Conservation (phyloP, 2,113 vertebrate genomes). For the Corydoras maculifer region DNA sequence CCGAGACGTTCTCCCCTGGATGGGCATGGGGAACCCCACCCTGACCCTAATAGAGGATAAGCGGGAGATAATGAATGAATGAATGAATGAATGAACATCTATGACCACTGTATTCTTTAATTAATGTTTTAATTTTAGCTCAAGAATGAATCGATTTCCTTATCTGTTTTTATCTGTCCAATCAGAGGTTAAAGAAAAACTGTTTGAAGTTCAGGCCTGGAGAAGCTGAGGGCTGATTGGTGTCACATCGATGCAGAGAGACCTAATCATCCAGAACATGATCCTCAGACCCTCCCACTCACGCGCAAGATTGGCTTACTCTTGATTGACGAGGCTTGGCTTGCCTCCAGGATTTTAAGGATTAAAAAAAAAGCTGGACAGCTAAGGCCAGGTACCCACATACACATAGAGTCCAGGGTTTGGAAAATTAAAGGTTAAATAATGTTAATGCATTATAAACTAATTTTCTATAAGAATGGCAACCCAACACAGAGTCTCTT, state of each 20-base stretch:
- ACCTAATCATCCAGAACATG: conserved; percentile 73
- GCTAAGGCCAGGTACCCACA: conserved; percentile 28
- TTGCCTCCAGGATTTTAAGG: conserved; percentile 63
- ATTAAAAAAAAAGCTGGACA: conserved; percentile 52
- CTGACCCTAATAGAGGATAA: too few relatives aligned
- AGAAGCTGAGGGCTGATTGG: conserved; percentile 74
- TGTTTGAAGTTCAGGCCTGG: conserved; percentile 62
- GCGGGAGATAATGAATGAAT: too few relatives aligned
- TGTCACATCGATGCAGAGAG: conserved; percentile 69
- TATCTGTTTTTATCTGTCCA: conserved; percentile 54
- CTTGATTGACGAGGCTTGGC: conserved; percentile 78
- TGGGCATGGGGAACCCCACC: too few relatives aligned
- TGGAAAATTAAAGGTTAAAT: too few relatives aligned
- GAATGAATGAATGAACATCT: too few relatives aligned
- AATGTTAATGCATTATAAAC: too few relatives aligned
- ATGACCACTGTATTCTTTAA: too few relatives aligned
- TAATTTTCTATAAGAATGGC: too few relatives aligned
- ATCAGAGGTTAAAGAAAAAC: conserved; percentile 59
- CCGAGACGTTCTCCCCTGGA: too few relatives aligned
- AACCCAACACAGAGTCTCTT: too few relatives aligned
- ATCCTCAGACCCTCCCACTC: conserved; percentile 72
- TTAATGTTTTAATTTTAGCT: too few relatives aligned
- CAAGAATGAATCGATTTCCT: conserved; percentile 2
- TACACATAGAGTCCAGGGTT: neutral
- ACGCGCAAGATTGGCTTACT: conserved; percentile 73